Conservation (phyloP, 2,888 invertebrate species). For the Exephanes ischioxanthus region DNA sequence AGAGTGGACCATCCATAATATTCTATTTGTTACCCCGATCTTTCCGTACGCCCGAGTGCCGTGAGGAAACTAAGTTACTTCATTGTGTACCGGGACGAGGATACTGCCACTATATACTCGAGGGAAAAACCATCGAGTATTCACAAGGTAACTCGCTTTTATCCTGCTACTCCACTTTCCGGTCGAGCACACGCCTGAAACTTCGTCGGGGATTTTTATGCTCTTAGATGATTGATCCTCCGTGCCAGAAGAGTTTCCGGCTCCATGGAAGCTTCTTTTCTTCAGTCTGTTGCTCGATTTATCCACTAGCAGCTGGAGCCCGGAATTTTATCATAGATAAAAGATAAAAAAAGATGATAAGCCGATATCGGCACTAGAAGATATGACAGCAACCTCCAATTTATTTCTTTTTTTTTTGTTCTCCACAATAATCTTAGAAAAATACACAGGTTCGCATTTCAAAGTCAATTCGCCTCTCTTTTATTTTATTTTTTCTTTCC, state of each 20-base stretch:
- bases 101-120: background rate
- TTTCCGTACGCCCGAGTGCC: constrained; percentile 29
- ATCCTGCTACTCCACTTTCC: constrained; percentile 24
- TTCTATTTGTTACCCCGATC: constrained; percentile 48
- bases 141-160: constrained; percentile 49
- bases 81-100: constrained; percentile 29
- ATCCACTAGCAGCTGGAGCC: background rate
- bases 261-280: constrained; percentile 16
- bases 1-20: constrained; percentile 13
- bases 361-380: background rate
- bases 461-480: background rate
- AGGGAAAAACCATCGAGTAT: constrained; percentile 33
- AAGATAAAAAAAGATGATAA: background rate
- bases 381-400: constrained; percentile 9
- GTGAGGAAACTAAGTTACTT: constrained; percentile 45
- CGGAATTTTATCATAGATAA: constrained; percentile 27
- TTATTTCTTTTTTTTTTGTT: background rate
- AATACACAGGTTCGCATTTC: too few relatives aligned
- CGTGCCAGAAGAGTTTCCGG: constrained; percentile 17
- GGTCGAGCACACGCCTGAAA: background rate
- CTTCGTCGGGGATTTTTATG: constrained; percentile 46
- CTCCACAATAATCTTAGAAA: background rate
- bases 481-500: background rate
- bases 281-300: constrained; percentile 16
- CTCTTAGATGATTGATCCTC: constrained; percentile 51